Percentiles rank a stretch among this genome's conserved stretches.
phyloP scores from a whole-genome alignment of 2,888 invertebrate species.

The Acheta domesticus region DNA sequence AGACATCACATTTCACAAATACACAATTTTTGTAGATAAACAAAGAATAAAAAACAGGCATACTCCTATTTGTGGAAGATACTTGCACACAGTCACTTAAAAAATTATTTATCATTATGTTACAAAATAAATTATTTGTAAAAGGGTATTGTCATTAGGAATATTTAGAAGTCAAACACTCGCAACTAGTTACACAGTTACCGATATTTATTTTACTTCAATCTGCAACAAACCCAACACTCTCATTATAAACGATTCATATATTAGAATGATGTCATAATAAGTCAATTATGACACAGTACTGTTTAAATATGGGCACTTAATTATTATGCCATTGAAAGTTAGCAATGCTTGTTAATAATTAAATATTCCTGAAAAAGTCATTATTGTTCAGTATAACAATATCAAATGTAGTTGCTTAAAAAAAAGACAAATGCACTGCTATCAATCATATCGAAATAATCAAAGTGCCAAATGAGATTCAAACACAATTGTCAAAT shows the following conservation, averaged over 20 bases:
- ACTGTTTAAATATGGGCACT: not conserved
- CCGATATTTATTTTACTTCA: constrained; percentile 3
- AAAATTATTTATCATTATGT: not conserved
- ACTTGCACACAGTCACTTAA: not conserved
- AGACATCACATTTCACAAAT: not conserved
- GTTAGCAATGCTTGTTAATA: not conserved
- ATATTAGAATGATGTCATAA: constrained; percentile 18
- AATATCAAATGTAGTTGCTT: constrained; percentile 1
- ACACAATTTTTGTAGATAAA: not conserved
- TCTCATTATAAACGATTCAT: constrained; percentile 18
- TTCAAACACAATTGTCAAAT: not conserved
- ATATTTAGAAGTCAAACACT: constrained; percentile 1
- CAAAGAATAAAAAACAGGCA: not conserved
- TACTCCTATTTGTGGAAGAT: not conserved
- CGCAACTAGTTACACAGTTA: constrained; percentile 18
- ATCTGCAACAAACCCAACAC: constrained; percentile 7
- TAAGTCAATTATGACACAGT: not conserved
- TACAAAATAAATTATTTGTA: not conserved
- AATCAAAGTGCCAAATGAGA: not conserved
- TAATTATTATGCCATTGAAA: not conserved
- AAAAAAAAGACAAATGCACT: not conserved
- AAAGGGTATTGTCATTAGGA: constrained; percentile 2
- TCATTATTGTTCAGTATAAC: not conserved
- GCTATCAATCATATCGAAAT: not conserved
- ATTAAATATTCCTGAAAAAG: constrained; percentile 18